A percentile compares a stretch with the other conserved stretches of the same genome.
Conservation (phyloP, 2,113 vertebrate species). For the Alligator mississippiensis region DNA sequence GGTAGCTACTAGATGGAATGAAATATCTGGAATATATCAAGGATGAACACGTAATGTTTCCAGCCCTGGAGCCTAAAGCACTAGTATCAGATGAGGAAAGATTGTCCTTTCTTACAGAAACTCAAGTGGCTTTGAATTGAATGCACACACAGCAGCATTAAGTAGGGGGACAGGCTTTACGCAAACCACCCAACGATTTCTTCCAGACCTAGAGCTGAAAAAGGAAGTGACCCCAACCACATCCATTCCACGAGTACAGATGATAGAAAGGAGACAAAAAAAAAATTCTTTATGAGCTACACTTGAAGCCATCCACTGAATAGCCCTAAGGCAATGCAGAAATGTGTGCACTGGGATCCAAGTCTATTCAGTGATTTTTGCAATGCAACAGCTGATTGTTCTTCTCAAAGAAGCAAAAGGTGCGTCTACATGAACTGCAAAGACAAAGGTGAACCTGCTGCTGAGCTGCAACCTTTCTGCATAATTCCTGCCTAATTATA, state of each 20-base stretch:
- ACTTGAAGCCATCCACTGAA: not conserved
- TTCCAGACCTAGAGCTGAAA: not conserved
- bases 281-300: not conserved
- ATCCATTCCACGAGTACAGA: not conserved
- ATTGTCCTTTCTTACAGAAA: not conserved
- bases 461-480: not conserved
- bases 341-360: not conserved
- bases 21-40: not conserved
- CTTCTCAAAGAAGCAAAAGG: not conserved
- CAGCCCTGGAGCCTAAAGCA: not conserved
- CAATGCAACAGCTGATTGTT: not conserved
- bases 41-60: not conserved
- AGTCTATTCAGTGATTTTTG: not conserved
- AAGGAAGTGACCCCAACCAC: not conserved
- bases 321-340: not conserved
- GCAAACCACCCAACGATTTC: not conserved
- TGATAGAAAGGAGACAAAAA: not conserved
- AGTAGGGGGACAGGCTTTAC: not conserved
- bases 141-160: not conserved
- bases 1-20: not conserved
- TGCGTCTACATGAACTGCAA: not conserved
- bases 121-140: not conserved
- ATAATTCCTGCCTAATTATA: not conserved
- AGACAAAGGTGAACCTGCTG: not conserved
- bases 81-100: not conserved